A percentile compares a stretch with the other conserved stretches of the same genome.
These are phyloP conservation scores for Anguilla pacifica DNA, from an alignment of 2,797 vertebrate genomes.

Conservation along the genomic window DNA sequence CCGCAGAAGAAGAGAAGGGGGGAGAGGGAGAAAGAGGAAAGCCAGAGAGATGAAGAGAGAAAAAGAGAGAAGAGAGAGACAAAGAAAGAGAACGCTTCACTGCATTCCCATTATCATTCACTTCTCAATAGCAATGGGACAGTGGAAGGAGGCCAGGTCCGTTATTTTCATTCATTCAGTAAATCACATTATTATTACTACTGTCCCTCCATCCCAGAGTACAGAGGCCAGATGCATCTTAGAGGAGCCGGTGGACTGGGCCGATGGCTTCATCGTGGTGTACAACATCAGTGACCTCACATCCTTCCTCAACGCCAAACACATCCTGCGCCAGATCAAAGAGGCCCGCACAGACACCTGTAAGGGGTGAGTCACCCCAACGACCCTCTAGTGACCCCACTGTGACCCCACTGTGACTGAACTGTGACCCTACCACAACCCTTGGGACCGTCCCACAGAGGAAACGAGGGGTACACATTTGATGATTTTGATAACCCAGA, in stretches of 20 bases:
- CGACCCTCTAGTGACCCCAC: background rate
- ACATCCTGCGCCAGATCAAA: conserved; percentile 70
- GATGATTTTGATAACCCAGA: too few relatives aligned
- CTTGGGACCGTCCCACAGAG: conserved; percentile 35
- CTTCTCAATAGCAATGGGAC: too few relatives aligned
- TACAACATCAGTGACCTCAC: conserved; percentile 75
- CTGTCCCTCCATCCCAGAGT: conserved; percentile 51
- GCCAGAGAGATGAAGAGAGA: too few relatives aligned
- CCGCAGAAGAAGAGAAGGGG: background rate
- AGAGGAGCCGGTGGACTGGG: conserved; percentile 77
- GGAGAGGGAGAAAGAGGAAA: background rate
- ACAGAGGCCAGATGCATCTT: conserved; percentile 66
- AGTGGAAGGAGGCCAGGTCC: too few relatives aligned
- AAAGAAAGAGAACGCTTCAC: too few relatives aligned
- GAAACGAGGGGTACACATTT: conserved; percentile 30
- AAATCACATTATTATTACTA: too few relatives aligned
- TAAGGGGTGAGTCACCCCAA: conserved; percentile 68
- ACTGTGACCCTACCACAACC: conserved; percentile 29
- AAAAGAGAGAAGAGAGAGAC: too few relatives aligned
- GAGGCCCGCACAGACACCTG: conserved; percentile 66
- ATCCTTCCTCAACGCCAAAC: conserved; percentile 73
- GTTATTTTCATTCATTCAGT: too few relatives aligned
- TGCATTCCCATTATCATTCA: too few relatives aligned
- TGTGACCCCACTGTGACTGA: background rate
- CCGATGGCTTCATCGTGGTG: conserved; percentile 75